These are phyloP conservation scores for Toxotes chatareus DNA, from an alignment of 2,113 vertebrate species.

Conservation along the genomic window DNA sequence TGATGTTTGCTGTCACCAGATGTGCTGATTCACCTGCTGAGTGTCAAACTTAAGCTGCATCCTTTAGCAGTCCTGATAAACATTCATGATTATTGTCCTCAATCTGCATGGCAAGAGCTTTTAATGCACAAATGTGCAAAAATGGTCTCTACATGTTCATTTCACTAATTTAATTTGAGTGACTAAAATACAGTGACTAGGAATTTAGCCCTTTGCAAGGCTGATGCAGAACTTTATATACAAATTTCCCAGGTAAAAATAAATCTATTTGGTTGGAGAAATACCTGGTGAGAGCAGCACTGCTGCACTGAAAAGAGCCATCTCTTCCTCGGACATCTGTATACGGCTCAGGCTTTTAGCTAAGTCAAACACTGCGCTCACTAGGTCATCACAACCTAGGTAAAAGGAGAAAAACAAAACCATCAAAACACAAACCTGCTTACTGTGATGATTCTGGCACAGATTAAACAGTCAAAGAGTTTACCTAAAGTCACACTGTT, in stretches of 20 bases:
- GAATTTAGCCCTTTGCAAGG: background rate
- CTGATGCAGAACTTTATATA: background rate
- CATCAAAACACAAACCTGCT: slow-evolving; percentile 8
- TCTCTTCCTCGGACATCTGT: slow-evolving; percentile 91
- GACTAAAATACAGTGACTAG: background rate
- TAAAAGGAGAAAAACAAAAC: background rate
- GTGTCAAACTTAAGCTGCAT: background rate
- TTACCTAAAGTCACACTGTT: background rate
- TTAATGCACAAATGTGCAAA: too few species aligned
- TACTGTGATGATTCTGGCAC: slow-evolving; percentile 6
- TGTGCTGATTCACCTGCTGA: background rate
- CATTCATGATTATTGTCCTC: too few species aligned
- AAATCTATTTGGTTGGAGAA: background rate
- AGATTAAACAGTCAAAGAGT: background rate
- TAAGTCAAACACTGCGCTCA: slow-evolving; percentile 88
- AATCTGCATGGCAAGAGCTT: background rate
- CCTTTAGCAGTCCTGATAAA: background rate
- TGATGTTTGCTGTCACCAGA: background rate
- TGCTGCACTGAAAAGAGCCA: slow-evolving; percentile 90
- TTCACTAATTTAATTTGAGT: background rate
- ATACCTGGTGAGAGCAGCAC: slow-evolving; percentile 91
- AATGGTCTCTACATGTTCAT: background rate
- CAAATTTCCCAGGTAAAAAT: background rate
- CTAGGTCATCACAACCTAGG: slow-evolving; percentile 91
- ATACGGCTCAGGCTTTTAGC: slow-evolving; percentile 88